Percentiles rank a stretch among this genome's conserved stretches.
Conservation (phyloP, 1,140 invertebrate species). For the Acromyrmex charruanus region DNA sequence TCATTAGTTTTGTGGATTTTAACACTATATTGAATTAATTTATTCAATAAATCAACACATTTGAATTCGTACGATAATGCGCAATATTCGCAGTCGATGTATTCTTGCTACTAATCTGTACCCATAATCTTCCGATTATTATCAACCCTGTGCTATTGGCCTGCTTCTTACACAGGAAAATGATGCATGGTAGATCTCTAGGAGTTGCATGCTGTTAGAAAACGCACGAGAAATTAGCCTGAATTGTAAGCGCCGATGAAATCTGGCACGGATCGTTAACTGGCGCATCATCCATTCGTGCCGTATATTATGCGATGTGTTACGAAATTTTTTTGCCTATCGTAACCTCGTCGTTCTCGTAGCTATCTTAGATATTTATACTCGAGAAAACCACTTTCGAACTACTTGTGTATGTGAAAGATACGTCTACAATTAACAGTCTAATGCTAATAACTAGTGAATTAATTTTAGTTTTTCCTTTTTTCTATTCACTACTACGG, state of each 20-base stretch:
- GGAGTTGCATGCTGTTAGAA: conserved; percentile 25
- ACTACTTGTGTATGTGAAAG: background rate
- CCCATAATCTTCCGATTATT: conserved; percentile 10
- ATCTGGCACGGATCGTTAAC: conserved; percentile 59
- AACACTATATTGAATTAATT: background rate
- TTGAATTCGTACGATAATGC: background rate
- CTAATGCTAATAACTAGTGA: conserved; percentile 1
- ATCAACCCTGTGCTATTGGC: conserved; percentile 25
- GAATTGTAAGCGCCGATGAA: conserved; percentile 53
- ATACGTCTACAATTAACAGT: background rate
- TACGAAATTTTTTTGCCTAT: conserved; percentile 52
- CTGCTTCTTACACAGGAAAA: conserved; percentile 46
- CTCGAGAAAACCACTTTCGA: background rate
- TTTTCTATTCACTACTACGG: background rate
- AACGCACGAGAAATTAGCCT: conserved; percentile 61
- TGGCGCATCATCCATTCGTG: conserved; percentile 59
- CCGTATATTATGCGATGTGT: conserved; percentile 63
- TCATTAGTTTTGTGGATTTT: background rate
- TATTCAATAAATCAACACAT: background rate
- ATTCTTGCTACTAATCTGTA: background rate
- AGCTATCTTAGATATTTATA: background rate
- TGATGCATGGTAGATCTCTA: background rate
- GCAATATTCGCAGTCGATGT: background rate
- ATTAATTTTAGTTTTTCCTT: background rate
- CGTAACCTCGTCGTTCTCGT: conserved; percentile 4